Evolutionary conservation across 2,797 vertebrate genomes (phyloP), one percentile per base, ranked within the genome.

Genomic region (Peromyscus nudipes): DNA sequence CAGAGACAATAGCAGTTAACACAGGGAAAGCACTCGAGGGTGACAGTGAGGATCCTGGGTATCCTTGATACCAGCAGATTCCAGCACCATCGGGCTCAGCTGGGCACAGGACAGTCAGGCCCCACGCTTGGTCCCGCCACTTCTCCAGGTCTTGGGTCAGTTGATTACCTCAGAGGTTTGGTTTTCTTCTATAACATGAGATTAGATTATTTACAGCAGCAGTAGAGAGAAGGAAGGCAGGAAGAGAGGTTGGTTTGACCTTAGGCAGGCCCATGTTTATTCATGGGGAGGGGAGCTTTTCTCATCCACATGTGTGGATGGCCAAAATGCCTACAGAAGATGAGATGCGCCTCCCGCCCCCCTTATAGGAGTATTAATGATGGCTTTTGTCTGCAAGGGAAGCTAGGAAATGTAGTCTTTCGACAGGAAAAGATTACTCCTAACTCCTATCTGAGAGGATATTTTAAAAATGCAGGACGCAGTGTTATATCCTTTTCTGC

Each of bases 1-100:
- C 77, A 73, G 89, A 81, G 89, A 95, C 89, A 83, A 40, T 31
- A 86, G 79, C 60, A 49, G 75, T 95, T 75, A 87, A 77, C 80
- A 73, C 34, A 29, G 31, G n/a, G 46, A 29, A 60, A 83, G 60
- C 29, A 75, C 11, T 13, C 12, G 2, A 31, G n/a, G 0, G 6
- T 11, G 75, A 23, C 16, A 37, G 64, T 29, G 21, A 57, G 55
- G 55, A 57, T 57, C 19, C n/a, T 13, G 3, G 0, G 60, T 37
- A 29, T 13, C 34, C 0, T 23, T 91, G 79, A 29, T 0, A 0
- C 64, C 65, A 14, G 64, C 13, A 25, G 9, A 17, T 43, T 64
- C 52, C 60, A 21, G 4, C 23, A 40, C 2, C 29, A 11, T 5
- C 17, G 88, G 27, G 21, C 34, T 9, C 5, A 0, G 21, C 62